These are phyloP conservation scores for Silurus meridionalis DNA, from an alignment of 2,113 vertebrate species.

Conservation along the genomic window DNA sequence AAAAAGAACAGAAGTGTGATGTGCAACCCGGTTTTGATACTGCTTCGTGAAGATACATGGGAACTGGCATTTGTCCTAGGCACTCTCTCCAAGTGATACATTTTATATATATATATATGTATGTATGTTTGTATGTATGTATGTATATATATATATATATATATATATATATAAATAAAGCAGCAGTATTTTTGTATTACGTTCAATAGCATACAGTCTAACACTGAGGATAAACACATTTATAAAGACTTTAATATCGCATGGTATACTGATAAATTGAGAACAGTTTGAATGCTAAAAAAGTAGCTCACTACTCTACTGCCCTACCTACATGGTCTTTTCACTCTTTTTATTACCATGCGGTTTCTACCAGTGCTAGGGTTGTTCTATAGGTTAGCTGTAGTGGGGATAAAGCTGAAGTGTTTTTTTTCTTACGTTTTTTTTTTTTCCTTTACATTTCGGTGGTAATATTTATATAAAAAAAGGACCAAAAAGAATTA, in stretches of 20 bases:
- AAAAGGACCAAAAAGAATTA: background rate
- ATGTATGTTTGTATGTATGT: too few species aligned
- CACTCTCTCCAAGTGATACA: conserved; percentile 43
- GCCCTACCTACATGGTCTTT: conserved; percentile 12
- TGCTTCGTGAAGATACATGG: conserved; percentile 37
- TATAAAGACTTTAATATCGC: conserved; percentile 41
- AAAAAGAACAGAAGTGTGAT: conserved; percentile 18
- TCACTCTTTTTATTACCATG: conserved; percentile 36
- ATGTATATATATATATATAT: too few species aligned
- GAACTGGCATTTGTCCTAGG: conserved; percentile 50
- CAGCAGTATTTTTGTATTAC: conserved; percentile 69
- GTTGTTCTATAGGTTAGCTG: conserved; percentile 13
- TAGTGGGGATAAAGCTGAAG: conserved; percentile 3
- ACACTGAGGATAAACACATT: conserved; percentile 43
- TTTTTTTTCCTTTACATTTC: background rate
- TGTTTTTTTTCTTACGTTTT: background rate
- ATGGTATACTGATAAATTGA: conserved; percentile 33
- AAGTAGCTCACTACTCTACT: conserved; percentile 20
- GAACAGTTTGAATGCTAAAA: conserved; percentile 35
- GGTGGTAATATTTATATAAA: background rate
- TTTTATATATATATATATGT: too few species aligned
- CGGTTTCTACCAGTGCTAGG: background rate
- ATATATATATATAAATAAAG: conserved; percentile 60
- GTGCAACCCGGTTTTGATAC: conserved; percentile 25
- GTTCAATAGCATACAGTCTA: conserved; percentile 58